These are phyloP conservation scores for Hirundo rustica DNA, from an alignment of 2,797 vertebrate genomes.

Conservation along the genomic window DNA sequence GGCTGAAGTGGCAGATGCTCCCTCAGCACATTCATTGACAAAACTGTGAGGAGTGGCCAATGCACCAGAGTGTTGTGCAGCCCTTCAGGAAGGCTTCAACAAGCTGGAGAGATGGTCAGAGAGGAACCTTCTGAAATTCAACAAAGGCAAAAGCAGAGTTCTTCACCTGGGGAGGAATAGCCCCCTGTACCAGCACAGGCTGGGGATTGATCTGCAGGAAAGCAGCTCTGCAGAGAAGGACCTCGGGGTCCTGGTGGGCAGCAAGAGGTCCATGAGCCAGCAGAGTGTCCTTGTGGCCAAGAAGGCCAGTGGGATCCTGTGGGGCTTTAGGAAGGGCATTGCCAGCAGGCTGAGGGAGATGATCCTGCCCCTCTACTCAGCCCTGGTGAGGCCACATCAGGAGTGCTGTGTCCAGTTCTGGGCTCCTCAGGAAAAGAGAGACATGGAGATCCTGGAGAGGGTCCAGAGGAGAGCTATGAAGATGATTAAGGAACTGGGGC, in stretches of 20 bases:
- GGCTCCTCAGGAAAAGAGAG: not conserved
- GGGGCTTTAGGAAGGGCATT: rapidly evolving
- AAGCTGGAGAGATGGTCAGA: not conserved
- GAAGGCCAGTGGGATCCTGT: rapidly evolving
- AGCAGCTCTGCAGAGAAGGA: not conserved
- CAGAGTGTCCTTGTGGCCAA: rapidly evolving
- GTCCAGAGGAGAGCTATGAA: not conserved
- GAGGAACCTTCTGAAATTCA: not conserved
- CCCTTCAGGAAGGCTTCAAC: not conserved
- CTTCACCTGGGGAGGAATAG: rapidly evolving
- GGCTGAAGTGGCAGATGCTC: not conserved
- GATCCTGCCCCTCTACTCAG: not conserved
- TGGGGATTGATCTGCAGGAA: not conserved
- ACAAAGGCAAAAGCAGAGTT: not conserved
- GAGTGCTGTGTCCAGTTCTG: not conserved
- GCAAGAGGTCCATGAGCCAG: not conserved
- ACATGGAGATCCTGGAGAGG: rapidly evolving
- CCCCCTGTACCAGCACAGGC: not conserved
- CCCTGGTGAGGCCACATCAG: not conserved
- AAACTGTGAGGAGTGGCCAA: not conserved
- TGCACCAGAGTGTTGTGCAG: not conserved
- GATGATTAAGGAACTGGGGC: too few relatives aligned
- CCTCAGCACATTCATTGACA: not conserved
- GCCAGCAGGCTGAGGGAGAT: not conserved
- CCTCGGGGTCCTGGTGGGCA: not conserved